phyloP scores from a whole-genome alignment of 2,797 vertebrate genomes.

The Microctenopoma lineatum region DNA sequence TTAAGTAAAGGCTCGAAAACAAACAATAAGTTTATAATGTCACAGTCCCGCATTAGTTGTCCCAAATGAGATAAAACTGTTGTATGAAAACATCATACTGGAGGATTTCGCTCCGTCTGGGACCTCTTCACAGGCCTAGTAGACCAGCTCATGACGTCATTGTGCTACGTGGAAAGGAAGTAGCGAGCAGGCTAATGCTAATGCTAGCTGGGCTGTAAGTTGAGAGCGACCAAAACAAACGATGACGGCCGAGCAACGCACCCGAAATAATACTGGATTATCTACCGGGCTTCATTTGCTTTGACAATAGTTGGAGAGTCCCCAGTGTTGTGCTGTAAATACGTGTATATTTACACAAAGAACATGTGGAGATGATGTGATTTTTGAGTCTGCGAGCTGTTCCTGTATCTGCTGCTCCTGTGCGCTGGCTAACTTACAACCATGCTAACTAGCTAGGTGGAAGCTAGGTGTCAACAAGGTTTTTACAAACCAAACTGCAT shows the following conservation, averaged over 20 bases:
- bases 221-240: conserved; percentile 79
- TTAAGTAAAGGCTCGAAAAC: background rate
- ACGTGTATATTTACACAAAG: background rate
- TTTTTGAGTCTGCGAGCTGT: conserved; percentile 35
- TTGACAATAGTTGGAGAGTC: background rate
- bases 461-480: conserved; percentile 26
- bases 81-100: too few species aligned
- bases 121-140: background rate
- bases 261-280: conserved; percentile 24
- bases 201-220: conserved; percentile 56
- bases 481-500: conserved; percentile 2
- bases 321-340: background rate
- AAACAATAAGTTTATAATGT: background rate
- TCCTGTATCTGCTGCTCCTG: conserved; percentile 17
- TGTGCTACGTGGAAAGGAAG: conserved; percentile 85
- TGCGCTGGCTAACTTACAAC: conserved; percentile 21
- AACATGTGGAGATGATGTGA: background rate
- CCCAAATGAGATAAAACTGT: too few species aligned
- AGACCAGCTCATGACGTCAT: conserved; percentile 70
- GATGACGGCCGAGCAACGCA: conserved; percentile 43
- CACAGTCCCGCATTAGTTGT: too few species aligned
- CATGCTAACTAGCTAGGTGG: conserved; percentile 44
- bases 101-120: too few species aligned
- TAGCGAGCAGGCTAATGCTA: conserved; percentile 64
- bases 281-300: background rate